Evolutionary conservation across 2,888 invertebrate genomes (phyloP), one percentile per base, ranked within the genome.

Genomic region (Trachelus iudaicus): DNA sequence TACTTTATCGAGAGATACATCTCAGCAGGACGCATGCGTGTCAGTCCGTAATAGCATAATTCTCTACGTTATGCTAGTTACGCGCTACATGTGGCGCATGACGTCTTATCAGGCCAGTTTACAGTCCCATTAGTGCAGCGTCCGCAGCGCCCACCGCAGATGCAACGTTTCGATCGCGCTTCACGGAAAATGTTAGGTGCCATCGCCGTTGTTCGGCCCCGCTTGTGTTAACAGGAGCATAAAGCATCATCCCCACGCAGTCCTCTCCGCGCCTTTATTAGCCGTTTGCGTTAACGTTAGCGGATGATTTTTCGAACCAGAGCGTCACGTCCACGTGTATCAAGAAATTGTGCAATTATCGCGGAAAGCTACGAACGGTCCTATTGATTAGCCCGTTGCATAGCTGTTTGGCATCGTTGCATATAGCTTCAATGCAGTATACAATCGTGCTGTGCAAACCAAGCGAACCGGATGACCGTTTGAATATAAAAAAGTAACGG

Each of bases 41-140:
- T 80, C 82, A 81, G 83, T 82, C 83, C 80, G 84, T 82, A 85
- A 82, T 87, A 81, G 85, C 85, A 84, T 86, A 85, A 87, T 85
- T 87, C 85, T 84, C 83, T 85, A 81, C 85, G 86, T 86, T 86
- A 83, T 83, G 84, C 84, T 84, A 85, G 87, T 89, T 88, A 87
- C 87, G 87, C 87, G 86, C 86, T 87, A 87, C 84, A 89, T 85
- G 87, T 87, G 86, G 83, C 85, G 85, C 83, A 83, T 82, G 82
- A 84, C 83, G 83, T 80, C 76, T 81, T 83, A 81, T 81, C 81
- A 77, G 77, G 73, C 71, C 71, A 71, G 71, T 71, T 71, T 71
- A 71, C 71, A 71, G 31, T 71, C 71, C 71, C 33, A 71, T 71
- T 71, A 71, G 71, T 71, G 33, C 71, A 34, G 71, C 34, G 71